These are phyloP conservation scores for Sthenelais limicola DNA, from an alignment of 2,888 invertebrate species.

Conservation along the genomic window DNA sequence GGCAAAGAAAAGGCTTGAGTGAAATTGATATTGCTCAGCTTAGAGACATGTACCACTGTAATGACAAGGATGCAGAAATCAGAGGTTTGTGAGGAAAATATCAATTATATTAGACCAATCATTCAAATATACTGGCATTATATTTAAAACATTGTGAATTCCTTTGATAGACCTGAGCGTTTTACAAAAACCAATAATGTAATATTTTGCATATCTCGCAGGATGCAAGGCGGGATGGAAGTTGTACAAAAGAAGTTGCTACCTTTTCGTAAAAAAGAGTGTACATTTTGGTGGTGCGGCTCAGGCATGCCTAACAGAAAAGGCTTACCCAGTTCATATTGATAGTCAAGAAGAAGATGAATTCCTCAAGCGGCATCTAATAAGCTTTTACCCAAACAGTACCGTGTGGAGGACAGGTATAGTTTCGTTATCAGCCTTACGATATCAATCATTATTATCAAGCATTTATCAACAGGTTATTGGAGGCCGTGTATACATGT, in stretches of 20 bases:
- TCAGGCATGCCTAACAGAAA: constrained; percentile 69
- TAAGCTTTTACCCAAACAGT: constrained; percentile 54
- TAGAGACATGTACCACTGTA: constrained; percentile 65
- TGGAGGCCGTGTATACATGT: background rate
- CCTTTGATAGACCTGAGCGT: too few species aligned
- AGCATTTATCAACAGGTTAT: background rate
- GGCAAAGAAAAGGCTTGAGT: constrained; percentile 64
- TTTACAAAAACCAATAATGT: background rate
- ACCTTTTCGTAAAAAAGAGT: constrained; percentile 68
- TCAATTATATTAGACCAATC: too few species aligned
- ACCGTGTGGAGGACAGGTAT: constrained; percentile 28
- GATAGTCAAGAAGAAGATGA: constrained; percentile 74
- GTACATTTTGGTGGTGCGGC: constrained; percentile 60
- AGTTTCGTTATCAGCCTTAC: background rate
- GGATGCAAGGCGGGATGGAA: constrained; percentile 74
- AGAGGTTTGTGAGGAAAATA: constrained; percentile 20
- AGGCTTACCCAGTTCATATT: constrained; percentile 73
- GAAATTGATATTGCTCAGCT: constrained; percentile 67
- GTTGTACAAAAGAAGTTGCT: constrained; percentile 75
- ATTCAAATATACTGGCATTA: too few species aligned
- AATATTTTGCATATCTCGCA: constrained; percentile 45
- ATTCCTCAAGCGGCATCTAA: constrained; percentile 75
- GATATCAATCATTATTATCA: background rate
- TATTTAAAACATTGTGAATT: too few species aligned
- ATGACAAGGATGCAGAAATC: constrained; percentile 53